Evolutionary conservation across 2,888 invertebrate species (phyloP).

Genomic region (Pammene aurita): DNA sequence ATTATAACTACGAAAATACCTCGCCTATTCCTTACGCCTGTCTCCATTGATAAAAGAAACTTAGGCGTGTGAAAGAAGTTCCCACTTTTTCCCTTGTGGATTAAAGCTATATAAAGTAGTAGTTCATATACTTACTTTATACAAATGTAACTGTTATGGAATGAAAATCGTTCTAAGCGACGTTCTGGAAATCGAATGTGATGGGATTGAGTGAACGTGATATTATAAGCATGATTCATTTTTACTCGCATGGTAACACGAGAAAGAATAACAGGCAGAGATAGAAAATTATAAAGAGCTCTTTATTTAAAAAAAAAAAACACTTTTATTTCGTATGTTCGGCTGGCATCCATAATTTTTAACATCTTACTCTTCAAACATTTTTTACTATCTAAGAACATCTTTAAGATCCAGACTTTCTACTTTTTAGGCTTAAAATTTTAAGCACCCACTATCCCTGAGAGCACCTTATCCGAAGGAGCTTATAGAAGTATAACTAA

Average conservation of each 20-base stretch:
- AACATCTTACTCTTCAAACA: not conserved
- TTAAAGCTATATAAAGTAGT: no score
- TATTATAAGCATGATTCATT: no score
- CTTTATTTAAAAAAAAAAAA: no score
- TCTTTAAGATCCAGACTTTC: not conserved
- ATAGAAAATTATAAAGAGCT: no score
- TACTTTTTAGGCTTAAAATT: constrained; percentile 12
- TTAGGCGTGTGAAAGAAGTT: constrained; percentile 8
- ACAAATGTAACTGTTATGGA: no score
- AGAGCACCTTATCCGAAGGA: constrained; percentile 33
- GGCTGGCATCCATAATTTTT: not conserved
- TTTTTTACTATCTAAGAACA: not conserved
- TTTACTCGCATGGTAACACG: no score
- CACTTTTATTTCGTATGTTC: no score
- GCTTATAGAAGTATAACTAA: constrained; percentile 46
- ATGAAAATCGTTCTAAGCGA: no score
- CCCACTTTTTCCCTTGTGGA: not conserved
- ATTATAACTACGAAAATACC: constrained; percentile 53
- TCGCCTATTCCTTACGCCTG: constrained; percentile 27
- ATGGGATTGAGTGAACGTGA: no score
- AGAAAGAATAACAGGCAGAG: no score
- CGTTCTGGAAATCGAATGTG: no score
- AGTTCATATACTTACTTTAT: no score
- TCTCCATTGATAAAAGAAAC: constrained; percentile 18
- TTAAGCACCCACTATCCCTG: constrained; percentile 17